phyloP scores from a whole-genome alignment of 2,113 vertebrate species.

The Phylloscopus trochilus region DNA sequence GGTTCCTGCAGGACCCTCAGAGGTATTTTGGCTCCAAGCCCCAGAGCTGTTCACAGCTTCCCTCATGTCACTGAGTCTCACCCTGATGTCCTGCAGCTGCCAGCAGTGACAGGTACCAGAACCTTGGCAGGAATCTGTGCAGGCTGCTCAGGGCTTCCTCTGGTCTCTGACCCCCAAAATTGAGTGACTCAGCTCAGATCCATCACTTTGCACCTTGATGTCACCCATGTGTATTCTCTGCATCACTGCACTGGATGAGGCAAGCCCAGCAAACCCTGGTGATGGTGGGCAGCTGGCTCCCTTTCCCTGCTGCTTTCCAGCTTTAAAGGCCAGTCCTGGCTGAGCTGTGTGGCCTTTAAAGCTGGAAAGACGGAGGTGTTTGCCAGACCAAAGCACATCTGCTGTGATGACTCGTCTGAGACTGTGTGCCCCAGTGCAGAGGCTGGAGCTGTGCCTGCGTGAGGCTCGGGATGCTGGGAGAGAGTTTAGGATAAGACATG shows the following conservation, averaged over 20 bases:
- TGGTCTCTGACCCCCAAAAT: background rate
- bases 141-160: background rate
- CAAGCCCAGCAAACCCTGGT: background rate
- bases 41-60: background rate
- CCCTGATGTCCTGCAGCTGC: background rate
- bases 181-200: background rate
- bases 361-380: background rate
- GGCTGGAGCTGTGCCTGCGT: background rate
- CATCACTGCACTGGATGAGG: background rate
- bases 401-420: background rate
- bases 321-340: background rate
- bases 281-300: background rate
- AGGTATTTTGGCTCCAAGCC: background rate
- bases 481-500: background rate
- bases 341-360: background rate
- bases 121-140: background rate
- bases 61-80: fast-evolving
- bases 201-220: background rate
- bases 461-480: background rate
- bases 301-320: background rate
- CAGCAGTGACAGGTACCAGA: background rate
- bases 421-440: background rate
- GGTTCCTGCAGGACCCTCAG: background rate
- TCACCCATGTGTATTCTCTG: background rate
- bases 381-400: slow-evolving; percentile 14